Percentiles rank a stretch among this genome's conserved stretches.
phyloP scores from a whole-genome alignment of 2,888 invertebrate species.

The Candidula unifasciata region DNA sequence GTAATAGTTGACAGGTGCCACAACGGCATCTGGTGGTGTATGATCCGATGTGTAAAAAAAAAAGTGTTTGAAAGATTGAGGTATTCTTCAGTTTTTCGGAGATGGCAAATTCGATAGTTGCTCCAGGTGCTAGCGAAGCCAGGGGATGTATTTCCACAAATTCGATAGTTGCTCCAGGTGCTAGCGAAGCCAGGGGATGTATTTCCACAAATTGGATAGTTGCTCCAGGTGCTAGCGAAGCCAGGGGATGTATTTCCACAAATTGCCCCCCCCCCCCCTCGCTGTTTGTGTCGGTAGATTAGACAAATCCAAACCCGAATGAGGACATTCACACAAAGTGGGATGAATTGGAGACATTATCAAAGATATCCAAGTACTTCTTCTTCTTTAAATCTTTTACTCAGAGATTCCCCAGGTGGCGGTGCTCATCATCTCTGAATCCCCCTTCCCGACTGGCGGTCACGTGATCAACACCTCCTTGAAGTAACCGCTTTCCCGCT shows the following conservation, averaged over 20 bases:
- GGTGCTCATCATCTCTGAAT: not conserved
- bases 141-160: slow-evolving; percentile 47
- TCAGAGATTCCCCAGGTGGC: not conserved
- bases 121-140: slow-evolving; percentile 39
- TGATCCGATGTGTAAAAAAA: slow-evolving; percentile 46
- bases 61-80: slow-evolving; percentile 50
- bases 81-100: slow-evolving; percentile 53
- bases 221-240: slow-evolving; percentile 39
- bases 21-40: slow-evolving; percentile 27
- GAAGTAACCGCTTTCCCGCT: not conserved
- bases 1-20: slow-evolving; percentile 49
- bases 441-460: not conserved
- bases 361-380: not conserved
- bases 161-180: slow-evolving; percentile 44
- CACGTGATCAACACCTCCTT: not conserved
- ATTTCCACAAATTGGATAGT: slow-evolving; percentile 55
- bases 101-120: slow-evolving; percentile 52
- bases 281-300: slow-evolving; percentile 29
- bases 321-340: slow-evolving; percentile 22
- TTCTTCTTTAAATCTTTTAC: not conserved
- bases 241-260: slow-evolving; percentile 43
- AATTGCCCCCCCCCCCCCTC: slow-evolving; percentile 46
- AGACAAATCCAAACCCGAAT: slow-evolving; percentile 49
- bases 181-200: slow-evolving; percentile 47
- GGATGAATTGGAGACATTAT: slow-evolving; percentile 26